Evolutionary conservation across 2,113 vertebrate genomes (phyloP).

Genomic region (Marmota flaviventris): DNA sequence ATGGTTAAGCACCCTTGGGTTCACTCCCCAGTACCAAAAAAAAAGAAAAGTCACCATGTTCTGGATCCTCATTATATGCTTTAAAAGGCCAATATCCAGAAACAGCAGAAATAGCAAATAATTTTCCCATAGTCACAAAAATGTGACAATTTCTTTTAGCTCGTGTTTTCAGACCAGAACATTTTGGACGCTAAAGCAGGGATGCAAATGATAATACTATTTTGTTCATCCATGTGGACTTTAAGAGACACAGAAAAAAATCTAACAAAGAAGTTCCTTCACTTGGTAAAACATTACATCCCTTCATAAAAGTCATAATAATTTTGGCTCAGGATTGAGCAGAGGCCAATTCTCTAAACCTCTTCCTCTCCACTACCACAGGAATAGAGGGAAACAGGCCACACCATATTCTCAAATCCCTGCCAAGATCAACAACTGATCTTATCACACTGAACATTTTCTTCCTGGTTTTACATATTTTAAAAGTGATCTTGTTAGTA

Average conservation of each 20-base stretch:
- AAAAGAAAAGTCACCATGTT: background rate
- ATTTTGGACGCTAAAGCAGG: background rate
- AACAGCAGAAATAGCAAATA: background rate
- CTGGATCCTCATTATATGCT: background rate
- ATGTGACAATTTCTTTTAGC: background rate
- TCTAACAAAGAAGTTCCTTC: background rate
- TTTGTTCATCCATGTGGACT: background rate
- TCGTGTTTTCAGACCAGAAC: constrained; percentile 18
- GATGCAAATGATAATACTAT: background rate
- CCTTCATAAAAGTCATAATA: background rate
- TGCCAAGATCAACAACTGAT: background rate
- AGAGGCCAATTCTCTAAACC: background rate
- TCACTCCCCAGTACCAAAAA: no score
- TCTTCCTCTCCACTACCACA: background rate
- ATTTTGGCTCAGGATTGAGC: background rate
- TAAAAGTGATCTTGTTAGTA: background rate
- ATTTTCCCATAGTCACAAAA: background rate
- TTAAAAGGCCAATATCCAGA: background rate
- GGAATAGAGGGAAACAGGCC: background rate
- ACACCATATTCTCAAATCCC: background rate
- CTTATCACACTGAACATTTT: background rate
- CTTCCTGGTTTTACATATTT: background rate
- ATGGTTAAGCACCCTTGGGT: no score
- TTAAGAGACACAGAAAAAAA: background rate
- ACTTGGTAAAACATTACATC: background rate